Conservation (phyloP, 2,888 invertebrate species). For the Trichopria drosophilae region DNA sequence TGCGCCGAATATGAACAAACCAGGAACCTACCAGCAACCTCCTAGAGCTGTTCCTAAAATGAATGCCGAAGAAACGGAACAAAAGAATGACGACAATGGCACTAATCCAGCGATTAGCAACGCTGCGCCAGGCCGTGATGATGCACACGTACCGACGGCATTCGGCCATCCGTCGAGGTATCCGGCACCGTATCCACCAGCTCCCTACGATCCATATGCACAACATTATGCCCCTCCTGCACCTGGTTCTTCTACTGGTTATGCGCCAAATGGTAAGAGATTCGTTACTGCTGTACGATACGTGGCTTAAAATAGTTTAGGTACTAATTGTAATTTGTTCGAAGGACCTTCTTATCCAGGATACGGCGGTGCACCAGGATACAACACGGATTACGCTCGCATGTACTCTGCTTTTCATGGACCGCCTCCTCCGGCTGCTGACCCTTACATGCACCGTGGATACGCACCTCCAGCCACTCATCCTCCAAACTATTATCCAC, state of each 20-base stretch:
- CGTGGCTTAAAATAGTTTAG: too few species aligned
- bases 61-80: background rate
- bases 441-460: slow-evolving; percentile 55
- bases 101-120: background rate
- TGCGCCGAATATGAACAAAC: too few species aligned
- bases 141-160: slow-evolving; percentile 51
- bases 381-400: slow-evolving; percentile 54
- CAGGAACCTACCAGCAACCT: too few species aligned
- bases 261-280: slow-evolving; percentile 53
- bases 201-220: slow-evolving; percentile 54
- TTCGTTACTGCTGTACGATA: too few species aligned
- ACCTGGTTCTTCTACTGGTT: slow-evolving; percentile 51
- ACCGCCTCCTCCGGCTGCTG: slow-evolving; percentile 52
- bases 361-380: slow-evolving; percentile 53
- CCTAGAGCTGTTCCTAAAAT: too few species aligned
- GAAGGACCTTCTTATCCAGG: slow-evolving; percentile 54
- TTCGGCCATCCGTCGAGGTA: slow-evolving; percentile 54
- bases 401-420: slow-evolving; percentile 56
- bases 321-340: slow-evolving; percentile 30
- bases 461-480: slow-evolving; percentile 48
- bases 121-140: slow-evolving; percentile 39
- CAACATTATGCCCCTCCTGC: slow-evolving; percentile 56
- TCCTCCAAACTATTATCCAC: slow-evolving; percentile 55
- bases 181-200: slow-evolving; percentile 53
- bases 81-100: background rate